Evolutionary conservation across 1,140 invertebrate species (phyloP).

Genomic region (Coenobita brevimanus): DNA sequence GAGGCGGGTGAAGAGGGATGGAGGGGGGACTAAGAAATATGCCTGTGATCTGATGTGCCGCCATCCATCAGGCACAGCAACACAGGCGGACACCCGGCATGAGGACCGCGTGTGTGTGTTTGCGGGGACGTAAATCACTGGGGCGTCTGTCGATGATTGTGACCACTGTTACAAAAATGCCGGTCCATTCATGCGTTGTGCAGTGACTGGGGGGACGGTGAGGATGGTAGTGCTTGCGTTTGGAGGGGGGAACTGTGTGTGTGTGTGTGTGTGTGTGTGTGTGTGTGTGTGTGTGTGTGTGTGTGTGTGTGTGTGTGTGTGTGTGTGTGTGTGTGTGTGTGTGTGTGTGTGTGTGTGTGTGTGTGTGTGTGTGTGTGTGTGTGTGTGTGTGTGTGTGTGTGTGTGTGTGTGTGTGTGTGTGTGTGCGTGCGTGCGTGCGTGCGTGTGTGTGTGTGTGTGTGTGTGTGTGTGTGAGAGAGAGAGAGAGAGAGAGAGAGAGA

Average conservation of each 20-base stretch:
- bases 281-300: background rate
- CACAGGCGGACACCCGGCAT: too few species aligned
- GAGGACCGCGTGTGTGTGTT: too few species aligned
- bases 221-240: background rate
- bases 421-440: constrained; percentile 39
- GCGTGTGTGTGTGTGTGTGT: constrained; percentile 26
- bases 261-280: background rate
- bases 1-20: too few species aligned
- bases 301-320: background rate
- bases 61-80: too few species aligned
- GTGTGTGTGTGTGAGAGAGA: background rate
- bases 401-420: constrained; percentile 46
- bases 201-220: background rate
- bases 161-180: too few species aligned
- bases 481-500: background rate
- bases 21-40: too few species aligned
- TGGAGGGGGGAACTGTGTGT: background rate
- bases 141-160: too few species aligned
- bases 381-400: constrained; percentile 42
- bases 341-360: constrained; percentile 13
- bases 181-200: too few species aligned
- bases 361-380: constrained; percentile 27
- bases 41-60: too few species aligned
- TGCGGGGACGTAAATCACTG: too few species aligned
- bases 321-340: background rate